These are phyloP conservation scores for Calvadosia cruxmelitensis DNA, from an alignment of 30 jellyfish, hydroid and myxozoan species.

Conservation along the genomic window DNA sequence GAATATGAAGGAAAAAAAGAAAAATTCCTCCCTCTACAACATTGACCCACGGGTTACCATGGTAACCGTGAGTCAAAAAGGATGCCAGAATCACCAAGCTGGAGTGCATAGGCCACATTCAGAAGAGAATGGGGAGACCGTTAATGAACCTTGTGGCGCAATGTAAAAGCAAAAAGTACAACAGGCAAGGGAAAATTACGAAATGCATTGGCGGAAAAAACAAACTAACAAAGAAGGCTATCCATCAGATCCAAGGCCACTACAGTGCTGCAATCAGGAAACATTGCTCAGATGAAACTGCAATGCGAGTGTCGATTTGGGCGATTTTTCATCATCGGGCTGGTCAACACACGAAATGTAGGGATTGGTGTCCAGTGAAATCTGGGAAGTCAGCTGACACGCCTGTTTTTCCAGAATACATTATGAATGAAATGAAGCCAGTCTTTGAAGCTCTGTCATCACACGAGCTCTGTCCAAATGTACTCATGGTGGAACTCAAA, in stretches of 20 bases:
- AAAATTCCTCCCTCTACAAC: no score
- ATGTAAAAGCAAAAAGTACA: neutral
- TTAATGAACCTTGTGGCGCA: neutral
- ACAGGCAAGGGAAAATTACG: no score
- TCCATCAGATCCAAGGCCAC: slow-evolving; percentile 1
- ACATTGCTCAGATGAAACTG: neutral
- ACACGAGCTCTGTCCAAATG: neutral
- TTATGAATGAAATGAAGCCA: slow-evolving; percentile 4
- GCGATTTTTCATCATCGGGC: neutral
- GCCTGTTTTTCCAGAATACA: neutral
- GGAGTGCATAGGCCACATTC: slow-evolving; percentile 1
- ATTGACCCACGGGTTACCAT: no score
- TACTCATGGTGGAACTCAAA: slow-evolving; percentile 4
- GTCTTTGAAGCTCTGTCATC: neutral
- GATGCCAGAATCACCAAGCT: neutral
- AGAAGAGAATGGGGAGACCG: neutral
- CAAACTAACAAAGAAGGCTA: neutral
- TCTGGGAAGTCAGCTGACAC: neutral
- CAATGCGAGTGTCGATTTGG: neutral
- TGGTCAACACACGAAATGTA: neutral
- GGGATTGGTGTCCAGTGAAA: slow-evolving; percentile 2
- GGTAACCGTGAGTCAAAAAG: no score
- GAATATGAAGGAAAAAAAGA: no score
- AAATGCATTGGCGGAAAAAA: neutral
- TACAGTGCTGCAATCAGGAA: neutral